A percentile compares a stretch with the other conserved stretches of the same genome.
These are phyloP conservation scores for Cebus imitator DNA, from an alignment of 2,113 vertebrate genomes.

Conservation along the genomic window DNA sequence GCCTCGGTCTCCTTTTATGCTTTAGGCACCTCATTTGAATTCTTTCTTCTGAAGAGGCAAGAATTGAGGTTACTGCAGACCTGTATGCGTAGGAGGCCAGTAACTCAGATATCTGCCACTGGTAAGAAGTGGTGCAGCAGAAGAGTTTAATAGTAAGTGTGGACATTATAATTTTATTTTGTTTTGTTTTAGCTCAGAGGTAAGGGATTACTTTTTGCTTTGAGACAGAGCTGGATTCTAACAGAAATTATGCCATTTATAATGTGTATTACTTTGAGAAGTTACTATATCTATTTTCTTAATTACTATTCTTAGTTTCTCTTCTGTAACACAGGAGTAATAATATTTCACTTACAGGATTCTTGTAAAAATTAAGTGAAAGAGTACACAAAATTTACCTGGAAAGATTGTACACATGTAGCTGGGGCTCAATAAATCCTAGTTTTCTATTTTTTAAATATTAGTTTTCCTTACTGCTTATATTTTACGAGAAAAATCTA, in stretches of 20 bases:
- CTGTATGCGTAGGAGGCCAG: accelerated
- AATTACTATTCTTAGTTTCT: background rate
- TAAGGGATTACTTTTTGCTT: background rate
- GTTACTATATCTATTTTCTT: background rate
- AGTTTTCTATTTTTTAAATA: background rate
- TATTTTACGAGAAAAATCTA: background rate
- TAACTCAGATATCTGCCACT: too few relatives aligned
- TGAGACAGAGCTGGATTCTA: background rate
- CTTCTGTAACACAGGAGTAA: background rate
- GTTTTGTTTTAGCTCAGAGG: background rate
- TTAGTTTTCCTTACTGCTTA: background rate
- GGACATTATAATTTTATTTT: background rate
- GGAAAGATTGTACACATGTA: background rate
- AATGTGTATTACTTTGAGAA: background rate
- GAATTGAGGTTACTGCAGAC: too few relatives aligned
- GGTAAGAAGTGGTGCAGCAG: background rate
- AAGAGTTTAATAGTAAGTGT: background rate
- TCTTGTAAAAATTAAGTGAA: background rate
- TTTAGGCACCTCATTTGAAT: too few relatives aligned
- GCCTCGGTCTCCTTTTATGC: too few relatives aligned
- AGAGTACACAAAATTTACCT: background rate
- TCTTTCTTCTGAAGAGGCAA: too few relatives aligned
- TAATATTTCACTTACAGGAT: background rate
- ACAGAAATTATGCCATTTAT: background rate
- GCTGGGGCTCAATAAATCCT: background rate